Base-by-base conservation (phyloP, 2,888 invertebrate genomes). In the Halocaridina rubra region DNA sequence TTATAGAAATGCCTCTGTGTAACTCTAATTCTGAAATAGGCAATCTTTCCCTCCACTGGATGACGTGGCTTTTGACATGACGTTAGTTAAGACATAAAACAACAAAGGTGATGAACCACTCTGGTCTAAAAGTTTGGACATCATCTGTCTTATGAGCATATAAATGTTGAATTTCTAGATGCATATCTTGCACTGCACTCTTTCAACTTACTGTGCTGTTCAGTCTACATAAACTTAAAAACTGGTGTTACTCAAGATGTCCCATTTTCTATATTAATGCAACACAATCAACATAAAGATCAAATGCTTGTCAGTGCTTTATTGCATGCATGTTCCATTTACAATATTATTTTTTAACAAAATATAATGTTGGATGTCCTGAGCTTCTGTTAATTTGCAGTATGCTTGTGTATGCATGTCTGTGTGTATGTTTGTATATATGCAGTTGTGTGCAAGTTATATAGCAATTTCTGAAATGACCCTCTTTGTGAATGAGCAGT, bases 311-410 rank as follows among this genome's bases (percentile, higher is more conserved):
- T 69, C 69, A 69, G n/a, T 69, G 53, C 30, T 53, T 39, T 71
- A 30, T 71, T 59, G 69, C 82, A 69, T 82, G 82, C 82, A 82
- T 82, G 77, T 32, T 39, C 82, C 78, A 61, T 84, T 61, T 72
- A 69, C 71, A 57, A 46, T 74, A 33, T 80, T 61, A 77, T 82
- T 33, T n/a, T n/a, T n/a, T n/a, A n/a, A n/a, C 74, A 64, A 32
- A 24, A 30, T 27, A 33, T 77, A 72, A 30, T 77, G 71, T 82
- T 64, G 76, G 82, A 53, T 81, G 74, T 84, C 30, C 61, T 59
- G 19, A 78, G 82, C 77, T 84, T 77, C 61, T 84, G 39, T 71
- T 84, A 78, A 30, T 61, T 57, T 77, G 71, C 22, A 53, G 67
- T 67, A 27, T 78, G 78, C 69, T 53, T 84, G 67, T 84, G 64